Evolutionary conservation across 2,888 invertebrate species (phyloP).

Genomic region (Hartigia nigra): DNA sequence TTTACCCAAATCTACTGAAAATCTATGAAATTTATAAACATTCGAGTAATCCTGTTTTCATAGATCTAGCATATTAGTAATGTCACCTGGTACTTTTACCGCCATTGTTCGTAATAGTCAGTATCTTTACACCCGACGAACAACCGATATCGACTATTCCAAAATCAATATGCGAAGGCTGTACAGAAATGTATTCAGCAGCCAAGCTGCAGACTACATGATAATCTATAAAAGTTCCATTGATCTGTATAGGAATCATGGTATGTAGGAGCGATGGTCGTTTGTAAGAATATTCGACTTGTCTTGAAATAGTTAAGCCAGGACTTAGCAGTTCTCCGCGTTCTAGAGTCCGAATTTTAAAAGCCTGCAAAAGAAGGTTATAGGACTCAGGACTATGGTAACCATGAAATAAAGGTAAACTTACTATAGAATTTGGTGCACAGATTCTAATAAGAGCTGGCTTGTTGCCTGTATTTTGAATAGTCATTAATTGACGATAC

Average conservation of each 20-base stretch:
- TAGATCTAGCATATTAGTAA: neutral
- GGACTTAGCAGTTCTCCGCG: constrained; percentile 52
- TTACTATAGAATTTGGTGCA: constrained; percentile 63
- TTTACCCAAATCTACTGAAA: constrained; percentile 64
- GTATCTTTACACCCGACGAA: constrained; percentile 56
- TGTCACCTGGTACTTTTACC: constrained; percentile 54
- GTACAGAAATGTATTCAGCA: constrained; percentile 46
- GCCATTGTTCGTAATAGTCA: constrained; percentile 62
- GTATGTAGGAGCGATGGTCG: constrained; percentile 48
- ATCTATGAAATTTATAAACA: constrained; percentile 36
- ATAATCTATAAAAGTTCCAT: constrained; percentile 53
- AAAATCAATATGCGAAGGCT: constrained; percentile 61
- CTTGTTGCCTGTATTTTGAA: constrained; percentile 60
- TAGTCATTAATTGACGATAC: constrained; percentile 51
- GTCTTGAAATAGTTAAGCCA: constrained; percentile 59
- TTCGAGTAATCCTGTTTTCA: neutral
- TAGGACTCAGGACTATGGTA: neutral
- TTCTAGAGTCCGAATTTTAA: constrained; percentile 51
- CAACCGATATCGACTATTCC: constrained; percentile 64
- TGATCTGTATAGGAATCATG: constrained; percentile 59
- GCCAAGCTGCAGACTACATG: constrained; percentile 51
- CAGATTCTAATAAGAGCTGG: constrained; percentile 57
- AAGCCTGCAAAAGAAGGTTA: constrained; percentile 53
- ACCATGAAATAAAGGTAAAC: constrained; percentile 12
- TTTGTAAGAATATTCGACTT: constrained; percentile 57